phyloP scores from a whole-genome alignment of 2,888 invertebrate genomes.

The Acronicta alni region DNA sequence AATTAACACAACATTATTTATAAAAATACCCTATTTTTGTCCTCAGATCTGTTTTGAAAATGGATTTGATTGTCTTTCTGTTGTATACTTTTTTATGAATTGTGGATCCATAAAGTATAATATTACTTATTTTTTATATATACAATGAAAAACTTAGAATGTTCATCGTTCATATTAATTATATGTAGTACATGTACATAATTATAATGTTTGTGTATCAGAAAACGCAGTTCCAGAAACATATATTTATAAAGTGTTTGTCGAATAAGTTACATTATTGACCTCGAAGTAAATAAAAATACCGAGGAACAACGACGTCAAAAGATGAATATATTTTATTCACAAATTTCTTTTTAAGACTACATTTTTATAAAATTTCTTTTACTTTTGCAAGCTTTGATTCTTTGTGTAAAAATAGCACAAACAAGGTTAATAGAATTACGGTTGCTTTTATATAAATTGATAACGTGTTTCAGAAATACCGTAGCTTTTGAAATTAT shows the following conservation, averaged over 20 bases:
- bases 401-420: conserved; percentile 18
- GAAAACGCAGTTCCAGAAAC: neutral
- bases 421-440: conserved; percentile 18
- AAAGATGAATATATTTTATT: conserved; percentile 45
- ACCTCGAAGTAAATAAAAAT: conserved; percentile 41
- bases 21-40: too few species aligned
- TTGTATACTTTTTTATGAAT: too few species aligned
- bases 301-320: conserved; percentile 49
- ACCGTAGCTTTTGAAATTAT: neutral
- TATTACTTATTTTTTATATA: too few species aligned
- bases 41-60: too few species aligned
- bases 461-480: too few species aligned
- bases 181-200: too few species aligned
- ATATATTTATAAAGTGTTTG: conserved; percentile 21
- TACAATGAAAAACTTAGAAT: too few species aligned
- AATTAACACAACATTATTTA: too few species aligned
- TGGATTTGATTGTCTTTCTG: too few species aligned
- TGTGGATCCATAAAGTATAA: too few species aligned
- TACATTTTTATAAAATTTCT: conserved; percentile 34
- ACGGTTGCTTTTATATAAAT: neutral
- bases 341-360: conserved; percentile 44
- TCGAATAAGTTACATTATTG: conserved; percentile 37
- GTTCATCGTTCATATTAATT: too few species aligned
- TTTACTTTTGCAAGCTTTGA: conserved; percentile 38
- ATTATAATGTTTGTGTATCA: neutral